A percentile compares a stretch with the other conserved stretches of the same genome.
These are phyloP conservation scores for Camponotus pennsylvanicus DNA, from an alignment of 1,140 invertebrate genomes.

Conservation along the genomic window DNA sequence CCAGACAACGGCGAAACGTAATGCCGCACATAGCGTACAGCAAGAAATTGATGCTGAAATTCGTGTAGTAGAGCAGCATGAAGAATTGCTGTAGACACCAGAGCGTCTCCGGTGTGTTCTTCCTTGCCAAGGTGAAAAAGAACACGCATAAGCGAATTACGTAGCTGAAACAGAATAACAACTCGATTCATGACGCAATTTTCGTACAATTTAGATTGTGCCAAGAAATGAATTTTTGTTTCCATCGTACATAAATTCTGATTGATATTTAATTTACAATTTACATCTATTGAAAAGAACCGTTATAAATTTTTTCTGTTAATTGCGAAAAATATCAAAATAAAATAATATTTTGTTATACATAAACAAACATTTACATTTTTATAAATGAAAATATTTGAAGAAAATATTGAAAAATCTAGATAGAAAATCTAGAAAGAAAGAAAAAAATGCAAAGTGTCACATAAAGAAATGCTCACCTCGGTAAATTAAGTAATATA, in stretches of 20 bases:
- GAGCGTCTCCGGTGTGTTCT: slow-evolving; percentile 82
- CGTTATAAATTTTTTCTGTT: not conserved
- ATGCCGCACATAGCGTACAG: slow-evolving; percentile 88
- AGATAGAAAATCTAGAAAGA: not conserved
- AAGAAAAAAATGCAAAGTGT: not conserved
- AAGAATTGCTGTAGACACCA: slow-evolving; percentile 88
- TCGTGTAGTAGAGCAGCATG: slow-evolving; percentile 88
- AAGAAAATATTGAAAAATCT: not conserved
- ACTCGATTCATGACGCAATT: slow-evolving; percentile 10
- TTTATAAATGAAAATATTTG: not conserved
- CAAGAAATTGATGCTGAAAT: slow-evolving; percentile 88
- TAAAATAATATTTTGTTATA: not conserved
- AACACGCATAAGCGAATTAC: slow-evolving; percentile 87
- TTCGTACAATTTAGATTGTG: not conserved
- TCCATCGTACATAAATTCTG: not conserved
- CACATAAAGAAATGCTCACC: slow-evolving; percentile 78
- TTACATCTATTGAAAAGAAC: not conserved
- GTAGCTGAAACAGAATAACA: slow-evolving; percentile 83
- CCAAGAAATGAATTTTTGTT: not conserved
- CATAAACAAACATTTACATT: not conserved
- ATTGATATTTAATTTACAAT: slow-evolving; percentile 8
- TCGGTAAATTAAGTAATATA: slow-evolving; percentile 87
- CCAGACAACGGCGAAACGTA: slow-evolving; percentile 87
- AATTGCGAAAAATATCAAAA: not conserved
- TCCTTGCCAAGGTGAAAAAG: slow-evolving; percentile 84